Evolutionary conservation across 1,140 invertebrate species (phyloP).

Genomic region (Teleopsis dalmanni): DNA sequence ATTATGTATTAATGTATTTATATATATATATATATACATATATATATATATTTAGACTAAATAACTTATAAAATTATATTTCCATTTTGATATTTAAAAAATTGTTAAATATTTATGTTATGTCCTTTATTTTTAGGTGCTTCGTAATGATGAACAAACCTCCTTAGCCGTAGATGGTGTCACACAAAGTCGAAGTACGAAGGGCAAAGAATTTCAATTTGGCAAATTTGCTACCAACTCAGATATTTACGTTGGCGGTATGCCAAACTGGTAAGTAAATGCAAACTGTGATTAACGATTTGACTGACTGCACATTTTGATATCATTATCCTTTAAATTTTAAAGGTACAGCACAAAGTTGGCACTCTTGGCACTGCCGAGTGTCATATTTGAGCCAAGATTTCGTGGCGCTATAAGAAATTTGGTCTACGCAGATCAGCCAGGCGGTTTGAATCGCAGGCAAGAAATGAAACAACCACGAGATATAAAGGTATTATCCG

Average conservation of each 20-base stretch:
- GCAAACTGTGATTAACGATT: not conserved
- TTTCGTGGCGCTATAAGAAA: slow-evolving; percentile 79
- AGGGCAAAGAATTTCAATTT: slow-evolving; percentile 79
- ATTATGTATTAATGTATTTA: no score
- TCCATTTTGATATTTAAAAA: no score
- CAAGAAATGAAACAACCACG: slow-evolving; percentile 68
- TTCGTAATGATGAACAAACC: slow-evolving; percentile 67
- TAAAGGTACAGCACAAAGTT: slow-evolving; percentile 78
- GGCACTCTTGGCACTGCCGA: slow-evolving; percentile 71
- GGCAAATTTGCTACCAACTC: slow-evolving; percentile 77
- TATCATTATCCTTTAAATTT: no score
- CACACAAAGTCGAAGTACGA: slow-evolving; percentile 63
- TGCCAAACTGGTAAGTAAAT: slow-evolving; percentile 65
- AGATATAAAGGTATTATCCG: slow-evolving; percentile 72
- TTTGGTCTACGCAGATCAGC: slow-evolving; percentile 74
- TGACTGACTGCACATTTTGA: not conserved
- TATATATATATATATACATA: no score
- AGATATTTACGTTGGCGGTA: slow-evolving; percentile 84
- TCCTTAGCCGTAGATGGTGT: slow-evolving; percentile 73
- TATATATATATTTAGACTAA: no score
- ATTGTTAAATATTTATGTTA: not conserved
- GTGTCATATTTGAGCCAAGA: slow-evolving; percentile 84
- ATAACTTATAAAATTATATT: no score
- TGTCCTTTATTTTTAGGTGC: slow-evolving; percentile 45
- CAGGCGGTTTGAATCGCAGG: slow-evolving; percentile 59